Conservation (phyloP, 2,888 invertebrate species). For the Oxycera nigricornis region DNA sequence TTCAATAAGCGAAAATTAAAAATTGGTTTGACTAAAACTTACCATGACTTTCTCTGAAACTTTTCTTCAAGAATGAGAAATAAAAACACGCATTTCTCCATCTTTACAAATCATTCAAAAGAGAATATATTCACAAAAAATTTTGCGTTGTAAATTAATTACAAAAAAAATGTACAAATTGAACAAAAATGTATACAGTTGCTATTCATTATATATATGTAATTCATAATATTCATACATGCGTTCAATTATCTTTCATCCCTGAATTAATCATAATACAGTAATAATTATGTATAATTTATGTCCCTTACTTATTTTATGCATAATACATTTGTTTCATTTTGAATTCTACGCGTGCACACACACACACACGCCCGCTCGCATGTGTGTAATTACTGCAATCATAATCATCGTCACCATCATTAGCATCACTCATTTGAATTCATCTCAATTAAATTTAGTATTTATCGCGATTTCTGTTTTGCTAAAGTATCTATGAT, state of each 20-base stretch:
- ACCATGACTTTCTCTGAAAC: background rate
- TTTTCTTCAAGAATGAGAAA: background rate
- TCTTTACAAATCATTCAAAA: conserved; percentile 34
- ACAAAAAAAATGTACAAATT: conserved; percentile 31
- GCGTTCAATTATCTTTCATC: conserved; percentile 44
- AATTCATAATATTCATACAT: conserved; percentile 28
- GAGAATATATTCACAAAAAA: conserved; percentile 32
- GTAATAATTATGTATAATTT: background rate
- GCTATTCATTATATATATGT: conserved; percentile 10
- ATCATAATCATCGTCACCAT: background rate
- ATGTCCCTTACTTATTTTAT: background rate
- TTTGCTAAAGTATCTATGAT: background rate
- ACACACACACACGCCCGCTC: background rate
- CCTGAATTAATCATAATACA: conserved; percentile 44
- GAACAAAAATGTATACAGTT: conserved; percentile 32
- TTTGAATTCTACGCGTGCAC: background rate
- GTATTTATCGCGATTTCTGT: background rate
- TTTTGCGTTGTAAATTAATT: conserved; percentile 14
- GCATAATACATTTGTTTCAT: background rate
- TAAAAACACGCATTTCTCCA: background rate
- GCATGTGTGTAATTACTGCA: background rate
- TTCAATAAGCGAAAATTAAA: too few species aligned
- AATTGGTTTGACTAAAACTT: background rate
- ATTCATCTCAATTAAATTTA: background rate
- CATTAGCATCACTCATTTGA: background rate